phyloP scores from a whole-genome alignment of 2,797 vertebrate species.

The Chromobotia macracanthus region DNA sequence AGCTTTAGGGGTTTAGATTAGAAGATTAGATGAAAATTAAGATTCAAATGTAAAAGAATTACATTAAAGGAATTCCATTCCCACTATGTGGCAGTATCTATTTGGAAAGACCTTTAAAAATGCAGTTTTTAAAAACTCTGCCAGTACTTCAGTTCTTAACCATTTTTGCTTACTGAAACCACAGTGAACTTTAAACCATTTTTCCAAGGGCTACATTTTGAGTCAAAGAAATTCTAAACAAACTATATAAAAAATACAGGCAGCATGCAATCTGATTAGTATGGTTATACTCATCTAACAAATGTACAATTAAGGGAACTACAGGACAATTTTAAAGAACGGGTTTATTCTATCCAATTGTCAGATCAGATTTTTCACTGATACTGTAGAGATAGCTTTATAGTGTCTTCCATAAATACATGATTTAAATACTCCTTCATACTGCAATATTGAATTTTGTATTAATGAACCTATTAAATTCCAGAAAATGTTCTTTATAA shows the following conservation, averaged over 20 bases:
- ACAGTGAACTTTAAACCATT: conserved; percentile 49
- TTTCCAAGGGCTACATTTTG: conserved; percentile 57
- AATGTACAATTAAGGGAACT: conserved; percentile 74
- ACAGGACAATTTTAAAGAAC: conserved; percentile 69
- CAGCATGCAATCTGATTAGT: conserved; percentile 77
- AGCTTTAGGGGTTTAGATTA: conserved; percentile 29
- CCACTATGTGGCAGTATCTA: background rate
- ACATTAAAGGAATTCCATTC: background rate
- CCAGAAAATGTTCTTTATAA: conserved; percentile 35
- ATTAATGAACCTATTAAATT: conserved; percentile 31
- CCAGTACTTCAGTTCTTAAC: background rate
- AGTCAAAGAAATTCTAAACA: conserved; percentile 69
- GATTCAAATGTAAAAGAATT: background rate
- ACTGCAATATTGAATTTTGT: conserved; percentile 60
- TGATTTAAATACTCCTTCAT: conserved; percentile 54
- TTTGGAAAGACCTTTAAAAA: background rate
- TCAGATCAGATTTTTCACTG: background rate
- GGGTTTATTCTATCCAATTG: conserved; percentile 58
- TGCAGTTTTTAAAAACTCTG: background rate
- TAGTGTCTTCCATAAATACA: conserved; percentile 42
- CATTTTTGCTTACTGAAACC: conserved; percentile 38
- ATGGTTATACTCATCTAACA: conserved; percentile 71
- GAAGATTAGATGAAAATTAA: background rate
- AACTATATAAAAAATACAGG: conserved; percentile 75
- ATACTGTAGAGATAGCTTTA: background rate